Evolutionary conservation across 2,888 invertebrate genomes (phyloP).

Genomic region (Troides oblongomaculatus): DNA sequence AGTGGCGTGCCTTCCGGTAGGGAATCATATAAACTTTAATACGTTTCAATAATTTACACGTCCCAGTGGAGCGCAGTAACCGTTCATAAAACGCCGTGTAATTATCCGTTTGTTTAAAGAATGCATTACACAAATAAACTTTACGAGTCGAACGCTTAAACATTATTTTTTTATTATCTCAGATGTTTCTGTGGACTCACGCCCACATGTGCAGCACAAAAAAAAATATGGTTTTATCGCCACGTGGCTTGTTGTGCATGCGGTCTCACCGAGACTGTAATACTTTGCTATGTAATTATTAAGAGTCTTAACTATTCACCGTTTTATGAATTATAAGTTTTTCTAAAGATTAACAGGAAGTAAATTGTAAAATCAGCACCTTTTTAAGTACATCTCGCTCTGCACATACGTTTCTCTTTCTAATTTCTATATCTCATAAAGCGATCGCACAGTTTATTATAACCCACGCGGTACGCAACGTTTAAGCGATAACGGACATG

Average conservation of each 20-base stretch:
- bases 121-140: conserved; percentile 75
- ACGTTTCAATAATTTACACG: conserved; percentile 58
- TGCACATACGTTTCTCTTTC: not conserved
- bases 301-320: not conserved
- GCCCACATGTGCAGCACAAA: conserved; percentile 37
- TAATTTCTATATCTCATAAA: not conserved
- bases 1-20: conserved; percentile 7
- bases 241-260: conserved; percentile 47
- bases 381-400: no score
- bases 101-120: conserved; percentile 75
- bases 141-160: conserved; percentile 70
- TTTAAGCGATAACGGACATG: conserved; percentile 3
- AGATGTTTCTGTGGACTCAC: conserved; percentile 65
- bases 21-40: conserved; percentile 50
- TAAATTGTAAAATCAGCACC: not conserved
- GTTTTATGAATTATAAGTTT: not conserved
- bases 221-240: conserved; percentile 54
- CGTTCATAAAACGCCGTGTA: conserved; percentile 65
- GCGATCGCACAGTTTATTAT: not conserved
- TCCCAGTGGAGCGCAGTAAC: conserved; percentile 53
- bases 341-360: not conserved
- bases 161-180: conserved; percentile 75
- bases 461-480: conserved; percentile 4
- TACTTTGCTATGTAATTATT: not conserved
- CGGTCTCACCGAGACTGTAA: conserved; percentile 44